Conservation (phyloP, 2,888 invertebrate species). For the Sicus ferrugineus region DNA sequence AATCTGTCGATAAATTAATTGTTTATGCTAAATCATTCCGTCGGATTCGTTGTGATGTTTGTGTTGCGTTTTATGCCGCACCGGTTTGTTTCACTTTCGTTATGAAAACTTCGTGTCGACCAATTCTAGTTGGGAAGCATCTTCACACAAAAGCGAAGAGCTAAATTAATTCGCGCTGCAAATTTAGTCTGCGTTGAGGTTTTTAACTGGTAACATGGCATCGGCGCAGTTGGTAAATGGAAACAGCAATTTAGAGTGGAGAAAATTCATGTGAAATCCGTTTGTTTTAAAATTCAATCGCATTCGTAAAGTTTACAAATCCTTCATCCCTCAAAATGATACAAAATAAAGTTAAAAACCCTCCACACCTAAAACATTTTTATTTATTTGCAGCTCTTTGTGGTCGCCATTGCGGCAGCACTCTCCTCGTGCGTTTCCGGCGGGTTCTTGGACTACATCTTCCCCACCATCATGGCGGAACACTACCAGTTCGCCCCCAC, state of each 20-base stretch:
- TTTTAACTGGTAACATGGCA: constrained; percentile 54
- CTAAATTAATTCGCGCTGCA: constrained; percentile 39
- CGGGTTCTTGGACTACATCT: constrained; percentile 51
- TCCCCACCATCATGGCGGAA: constrained; percentile 53
- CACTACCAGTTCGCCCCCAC: constrained; percentile 52
- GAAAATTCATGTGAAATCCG: too few species aligned
- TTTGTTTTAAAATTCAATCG: too few species aligned
- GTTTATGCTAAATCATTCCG: too few species aligned
- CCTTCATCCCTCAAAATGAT: too few species aligned
- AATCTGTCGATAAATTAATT: too few species aligned
- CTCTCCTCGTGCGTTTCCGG: constrained; percentile 50
- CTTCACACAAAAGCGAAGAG: constrained; percentile 38
- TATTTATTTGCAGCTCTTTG: constrained; percentile 45
- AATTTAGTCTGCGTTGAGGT: constrained; percentile 55
- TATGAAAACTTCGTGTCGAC: constrained; percentile 18
- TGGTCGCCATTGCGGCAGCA: constrained; percentile 48
- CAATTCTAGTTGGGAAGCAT: constrained; percentile 34
- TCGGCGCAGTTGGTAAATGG: constrained; percentile 55
- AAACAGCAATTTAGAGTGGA: too few species aligned
- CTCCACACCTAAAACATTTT: too few species aligned
- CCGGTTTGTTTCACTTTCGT: background rate
- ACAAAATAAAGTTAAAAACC: too few species aligned
- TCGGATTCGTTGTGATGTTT: background rate
- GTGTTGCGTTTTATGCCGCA: background rate
- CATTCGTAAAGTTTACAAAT: too few species aligned